Percentiles rank a stretch among this genome's conserved stretches.
Evolutionary conservation across 2,797 vertebrate genomes (phyloP).

Genomic region (Nasua narica): DNA sequence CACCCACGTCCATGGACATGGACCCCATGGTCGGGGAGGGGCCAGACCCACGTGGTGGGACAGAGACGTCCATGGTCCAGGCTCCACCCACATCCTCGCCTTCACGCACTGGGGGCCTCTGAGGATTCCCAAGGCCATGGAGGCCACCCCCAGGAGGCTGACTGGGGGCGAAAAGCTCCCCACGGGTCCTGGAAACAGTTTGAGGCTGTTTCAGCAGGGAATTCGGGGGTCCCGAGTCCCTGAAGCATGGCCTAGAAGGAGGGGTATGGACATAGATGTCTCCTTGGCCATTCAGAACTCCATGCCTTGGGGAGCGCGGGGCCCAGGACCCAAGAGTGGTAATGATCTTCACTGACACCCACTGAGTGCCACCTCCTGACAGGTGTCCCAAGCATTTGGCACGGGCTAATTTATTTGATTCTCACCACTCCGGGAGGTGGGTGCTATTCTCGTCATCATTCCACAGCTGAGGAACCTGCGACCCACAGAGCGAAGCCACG

Average conservation of each 20-base stretch:
- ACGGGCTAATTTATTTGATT: neutral
- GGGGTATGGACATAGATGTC: neutral
- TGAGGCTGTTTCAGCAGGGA: neutral
- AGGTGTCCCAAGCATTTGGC: neutral
- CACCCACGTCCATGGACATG: rapidly evolving
- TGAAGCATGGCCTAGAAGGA: neutral
- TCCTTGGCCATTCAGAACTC: neutral
- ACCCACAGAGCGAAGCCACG: neutral
- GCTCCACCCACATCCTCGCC: neutral
- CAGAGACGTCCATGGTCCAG: rapidly evolving
- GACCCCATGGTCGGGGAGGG: neutral
- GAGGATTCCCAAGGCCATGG: neutral
- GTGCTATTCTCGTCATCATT: rapidly evolving
- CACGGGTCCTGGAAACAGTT: neutral
- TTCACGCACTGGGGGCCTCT: neutral
- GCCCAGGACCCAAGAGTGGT: too few species aligned
- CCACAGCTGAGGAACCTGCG: neutral
- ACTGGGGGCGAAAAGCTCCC: neutral
- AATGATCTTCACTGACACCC: neutral
- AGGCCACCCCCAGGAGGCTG: neutral
- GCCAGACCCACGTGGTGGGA: neutral
- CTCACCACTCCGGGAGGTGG: neutral
- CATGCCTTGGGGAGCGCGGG: neutral
- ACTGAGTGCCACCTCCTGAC: rapidly evolving
- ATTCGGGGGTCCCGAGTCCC: neutral